These are phyloP conservation scores for Heterodera carotae DNA, from an alignment of 1,140 invertebrate species.

Conservation along the genomic window DNA sequence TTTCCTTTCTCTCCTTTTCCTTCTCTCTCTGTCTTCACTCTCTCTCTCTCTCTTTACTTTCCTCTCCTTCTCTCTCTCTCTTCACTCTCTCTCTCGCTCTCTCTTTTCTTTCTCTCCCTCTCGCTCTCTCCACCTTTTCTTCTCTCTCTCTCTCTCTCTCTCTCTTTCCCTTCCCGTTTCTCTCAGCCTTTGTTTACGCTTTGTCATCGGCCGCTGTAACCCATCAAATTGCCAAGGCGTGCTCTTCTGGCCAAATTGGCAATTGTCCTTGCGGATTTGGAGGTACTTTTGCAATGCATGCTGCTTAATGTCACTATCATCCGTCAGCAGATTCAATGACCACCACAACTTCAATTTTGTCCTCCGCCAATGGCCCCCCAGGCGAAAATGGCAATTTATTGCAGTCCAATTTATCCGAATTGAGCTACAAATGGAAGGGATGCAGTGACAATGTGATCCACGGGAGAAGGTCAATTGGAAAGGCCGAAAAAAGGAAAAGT, in stretches of 20 bases:
- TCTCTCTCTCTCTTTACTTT: too few relatives aligned
- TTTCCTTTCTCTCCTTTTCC: too few relatives aligned
- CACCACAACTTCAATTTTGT: conserved; percentile 66
- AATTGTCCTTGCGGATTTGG: conserved; percentile 74
- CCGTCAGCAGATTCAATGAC: conserved; percentile 66
- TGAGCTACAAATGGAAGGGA: conserved; percentile 66
- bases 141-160: too few relatives aligned
- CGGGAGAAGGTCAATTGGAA: conserved; percentile 33
- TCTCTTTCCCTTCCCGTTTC: too few relatives aligned
- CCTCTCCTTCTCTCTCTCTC: too few relatives aligned
- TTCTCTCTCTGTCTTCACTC: too few relatives aligned
- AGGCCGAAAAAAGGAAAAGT: neutral
- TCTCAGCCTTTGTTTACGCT: conserved; percentile 75
- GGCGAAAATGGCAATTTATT: conserved; percentile 68
- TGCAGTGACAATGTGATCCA: conserved; percentile 68
- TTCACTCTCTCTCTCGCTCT: too few relatives aligned
- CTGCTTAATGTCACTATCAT: too few relatives aligned
- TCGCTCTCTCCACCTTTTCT: too few relatives aligned
- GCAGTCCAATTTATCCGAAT: conserved; percentile 13
- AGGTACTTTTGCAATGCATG: conserved; percentile 66
- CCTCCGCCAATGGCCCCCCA: conserved; percentile 69
- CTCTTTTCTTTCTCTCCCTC: too few relatives aligned
- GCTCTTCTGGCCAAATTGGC: conserved; percentile 73
- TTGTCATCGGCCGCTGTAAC: conserved; percentile 76
- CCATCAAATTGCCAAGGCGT: conserved; percentile 74